These are phyloP conservation scores for Acrocyrtus sp. DNA, from an alignment of 2,888 invertebrate genomes.

Conservation along the genomic window DNA sequence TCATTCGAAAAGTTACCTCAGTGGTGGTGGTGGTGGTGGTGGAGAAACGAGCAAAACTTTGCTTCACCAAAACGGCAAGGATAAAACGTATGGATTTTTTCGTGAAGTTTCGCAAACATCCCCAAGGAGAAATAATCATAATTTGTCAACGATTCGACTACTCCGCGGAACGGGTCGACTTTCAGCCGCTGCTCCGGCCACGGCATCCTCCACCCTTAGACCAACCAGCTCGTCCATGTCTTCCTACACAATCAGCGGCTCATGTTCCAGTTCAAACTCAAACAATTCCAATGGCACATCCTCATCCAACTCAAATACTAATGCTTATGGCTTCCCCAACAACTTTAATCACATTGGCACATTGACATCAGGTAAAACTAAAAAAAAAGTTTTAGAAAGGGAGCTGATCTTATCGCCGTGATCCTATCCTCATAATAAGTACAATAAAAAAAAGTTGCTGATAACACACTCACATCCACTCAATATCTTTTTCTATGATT, in stretches of 20 bases:
- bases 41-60: slow-evolving; percentile 5
- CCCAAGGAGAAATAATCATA: slow-evolving; percentile 44
- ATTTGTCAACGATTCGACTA: slow-evolving; percentile 47
- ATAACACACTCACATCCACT: too few relatives aligned
- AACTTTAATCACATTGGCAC: slow-evolving; percentile 46
- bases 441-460: too few relatives aligned
- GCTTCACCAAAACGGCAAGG: slow-evolving; percentile 29
- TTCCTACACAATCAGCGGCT: slow-evolving; percentile 51
- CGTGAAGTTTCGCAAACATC: slow-evolving; percentile 47
- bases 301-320: slow-evolving; percentile 35
- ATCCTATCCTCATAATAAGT: too few relatives aligned
- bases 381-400: neutral
- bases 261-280: slow-evolving; percentile 42
- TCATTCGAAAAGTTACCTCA: slow-evolving; percentile 7
- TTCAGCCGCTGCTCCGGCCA: neutral
- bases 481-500: too few relatives aligned
- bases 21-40: neutral
- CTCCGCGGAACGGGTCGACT: slow-evolving; percentile 12
- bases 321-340: slow-evolving; percentile 49
- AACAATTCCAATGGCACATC: slow-evolving; percentile 38
- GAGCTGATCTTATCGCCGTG: neutral
- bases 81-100: slow-evolving; percentile 44
- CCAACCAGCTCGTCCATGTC: slow-evolving; percentile 43
- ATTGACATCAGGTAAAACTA: slow-evolving; percentile 31
- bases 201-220: slow-evolving; percentile 3